Evolutionary conservation across 2,888 invertebrate genomes (phyloP).

Genomic region (Drosophila barbarae): DNA sequence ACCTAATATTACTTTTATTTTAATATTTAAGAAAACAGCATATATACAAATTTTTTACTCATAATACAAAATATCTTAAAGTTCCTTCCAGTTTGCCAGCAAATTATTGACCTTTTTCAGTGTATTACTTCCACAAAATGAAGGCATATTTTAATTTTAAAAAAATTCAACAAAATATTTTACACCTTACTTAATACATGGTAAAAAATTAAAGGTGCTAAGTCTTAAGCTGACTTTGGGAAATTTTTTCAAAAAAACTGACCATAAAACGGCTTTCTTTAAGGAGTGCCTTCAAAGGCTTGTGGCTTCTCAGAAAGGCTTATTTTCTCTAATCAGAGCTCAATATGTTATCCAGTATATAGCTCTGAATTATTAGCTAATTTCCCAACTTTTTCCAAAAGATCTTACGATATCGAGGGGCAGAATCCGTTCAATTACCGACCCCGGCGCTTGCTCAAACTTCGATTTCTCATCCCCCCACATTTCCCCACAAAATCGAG

Average conservation of each 20-base stretch:
- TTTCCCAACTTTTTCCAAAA: background rate
- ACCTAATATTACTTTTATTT: background rate
- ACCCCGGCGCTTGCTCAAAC: background rate
- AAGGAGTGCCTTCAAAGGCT: background rate
- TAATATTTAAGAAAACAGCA: background rate
- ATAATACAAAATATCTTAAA: background rate
- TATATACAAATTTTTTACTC: background rate
- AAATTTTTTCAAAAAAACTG: background rate
- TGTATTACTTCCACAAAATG: no score
- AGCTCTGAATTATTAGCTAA: background rate
- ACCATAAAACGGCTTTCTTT: no score
- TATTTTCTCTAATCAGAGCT: background rate
- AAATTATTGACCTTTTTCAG: no score
- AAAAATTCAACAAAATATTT: no score
- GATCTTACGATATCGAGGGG: background rate
- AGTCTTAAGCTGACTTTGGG: no score
- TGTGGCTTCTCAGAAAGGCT: background rate
- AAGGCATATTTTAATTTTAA: no score
- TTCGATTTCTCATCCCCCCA: slow-evolving; percentile 8
- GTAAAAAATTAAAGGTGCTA: no score
- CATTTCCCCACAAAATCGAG: slow-evolving; percentile 1
- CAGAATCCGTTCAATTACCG: slow-evolving; percentile 4
- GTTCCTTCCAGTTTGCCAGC: background rate
- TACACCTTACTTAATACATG: no score
- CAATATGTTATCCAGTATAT: background rate